Base-by-base conservation (phyloP, 2,797 vertebrate species). In the Astyanax mexicanus region DNA sequence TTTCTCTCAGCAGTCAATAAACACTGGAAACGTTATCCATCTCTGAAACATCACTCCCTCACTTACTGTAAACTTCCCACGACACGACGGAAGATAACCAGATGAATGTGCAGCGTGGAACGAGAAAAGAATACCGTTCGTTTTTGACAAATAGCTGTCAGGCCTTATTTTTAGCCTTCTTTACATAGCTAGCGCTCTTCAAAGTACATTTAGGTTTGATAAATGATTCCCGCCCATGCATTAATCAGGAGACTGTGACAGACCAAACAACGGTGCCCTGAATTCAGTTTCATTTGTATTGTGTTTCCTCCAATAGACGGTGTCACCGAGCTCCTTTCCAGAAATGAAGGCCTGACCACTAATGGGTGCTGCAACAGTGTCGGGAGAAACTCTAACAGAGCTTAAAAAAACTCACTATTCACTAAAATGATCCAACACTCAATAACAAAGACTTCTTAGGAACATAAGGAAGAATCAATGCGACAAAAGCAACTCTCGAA, bases 21-120 rank as follows among this genome's bases (percentile, higher is more conserved):
- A 84, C 85, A 83, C 87, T 92, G 91, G 92, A 93, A 94, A 93
- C 70, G 87, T 86, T 89, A 93, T 90, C 92, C 91, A 90, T 93
- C 91, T 89, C 84, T 91, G 91, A 92, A 92, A 93, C 89, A 90
- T 90, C 92, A 92, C 88, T 90, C 92, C 90, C 88, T 90, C 88
- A 88, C 88, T 93, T 93, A 93, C 92, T 88, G 93, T 92, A 94
- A 94, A 51, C 80, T 72, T 84, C 84, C 81, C 79, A 84, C 80
- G 54, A 80, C 68, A 78, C 6, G 82, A 77, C 79, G n/a, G 35
- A 81, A 72, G 83, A 82, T 81, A 83, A 83, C 81, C 80, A 51
- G 74, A 74, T 55, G 69, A 61, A 78, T 17, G 17, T n/a, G 15
- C 12, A 9, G 74, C 6, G 0, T 37, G 17, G 27, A 51, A 35